Percentiles rank a stretch among this genome's conserved stretches.
These are phyloP conservation scores for Epinephelus malabaricus DNA, from an alignment of 2,797 vertebrate species.

Conservation along the genomic window DNA sequence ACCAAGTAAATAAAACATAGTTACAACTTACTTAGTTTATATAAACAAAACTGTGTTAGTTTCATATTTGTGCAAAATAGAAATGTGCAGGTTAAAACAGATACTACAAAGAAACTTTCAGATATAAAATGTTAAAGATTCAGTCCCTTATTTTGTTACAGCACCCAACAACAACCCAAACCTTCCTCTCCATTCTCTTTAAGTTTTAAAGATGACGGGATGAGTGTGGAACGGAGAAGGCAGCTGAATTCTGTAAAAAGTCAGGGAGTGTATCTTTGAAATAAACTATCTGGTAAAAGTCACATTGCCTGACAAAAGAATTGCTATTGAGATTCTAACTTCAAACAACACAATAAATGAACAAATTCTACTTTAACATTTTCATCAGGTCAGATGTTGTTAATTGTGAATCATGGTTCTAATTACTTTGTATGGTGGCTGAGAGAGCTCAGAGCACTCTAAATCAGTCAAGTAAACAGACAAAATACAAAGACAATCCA, in stretches of 20 bases:
- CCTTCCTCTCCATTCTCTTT: background rate
- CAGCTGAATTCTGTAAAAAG: background rate
- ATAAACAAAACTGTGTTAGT: constrained; percentile 39
- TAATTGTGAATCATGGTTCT: background rate
- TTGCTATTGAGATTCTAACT: background rate
- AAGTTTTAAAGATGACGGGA: background rate
- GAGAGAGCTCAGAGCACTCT: background rate
- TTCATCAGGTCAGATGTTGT: background rate
- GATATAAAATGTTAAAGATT: background rate
- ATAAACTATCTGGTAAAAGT: background rate
- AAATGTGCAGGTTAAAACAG: constrained; percentile 19
- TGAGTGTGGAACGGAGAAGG: background rate
- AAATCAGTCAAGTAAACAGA: background rate
- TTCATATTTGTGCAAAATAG: constrained; percentile 72
- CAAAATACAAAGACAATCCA: background rate
- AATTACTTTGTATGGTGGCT: background rate
- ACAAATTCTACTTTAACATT: background rate
- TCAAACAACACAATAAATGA: background rate
- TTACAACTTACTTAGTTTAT: background rate
- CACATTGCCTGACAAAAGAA: background rate
- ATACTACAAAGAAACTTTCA: constrained; percentile 8
- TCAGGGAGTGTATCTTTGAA: background rate
- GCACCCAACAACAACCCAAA: background rate
- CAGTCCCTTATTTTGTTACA: background rate
- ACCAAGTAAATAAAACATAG: constrained; percentile 57